phyloP scores from a whole-genome alignment of 2,888 invertebrate species.

The Clistopyga incitator region DNA sequence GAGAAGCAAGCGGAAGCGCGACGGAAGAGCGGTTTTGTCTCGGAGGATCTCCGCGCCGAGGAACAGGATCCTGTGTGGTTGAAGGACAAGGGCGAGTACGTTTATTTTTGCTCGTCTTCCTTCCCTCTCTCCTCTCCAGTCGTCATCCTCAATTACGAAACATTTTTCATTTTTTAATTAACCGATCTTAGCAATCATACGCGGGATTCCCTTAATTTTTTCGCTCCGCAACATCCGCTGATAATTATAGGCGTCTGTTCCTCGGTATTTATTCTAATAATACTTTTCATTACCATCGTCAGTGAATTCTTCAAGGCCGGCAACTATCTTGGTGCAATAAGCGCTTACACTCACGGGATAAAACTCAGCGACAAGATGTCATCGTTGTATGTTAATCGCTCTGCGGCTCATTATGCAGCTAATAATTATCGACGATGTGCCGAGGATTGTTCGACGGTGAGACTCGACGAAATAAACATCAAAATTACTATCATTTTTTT shows the following conservation, averaged over 20 bases:
- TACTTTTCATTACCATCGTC: slow-evolving; percentile 67
- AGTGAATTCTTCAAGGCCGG: slow-evolving; percentile 90
- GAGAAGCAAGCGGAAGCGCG: slow-evolving; percentile 91
- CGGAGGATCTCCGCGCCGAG: slow-evolving; percentile 90
- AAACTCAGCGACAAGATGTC: slow-evolving; percentile 90
- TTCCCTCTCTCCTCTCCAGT: no score
- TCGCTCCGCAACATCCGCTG: not conserved
- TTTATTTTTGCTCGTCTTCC: slow-evolving; percentile 66
- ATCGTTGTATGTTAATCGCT: slow-evolving; percentile 90
- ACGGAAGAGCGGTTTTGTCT: slow-evolving; percentile 88
- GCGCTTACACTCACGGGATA: slow-evolving; percentile 93
- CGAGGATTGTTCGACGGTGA: slow-evolving; percentile 86
- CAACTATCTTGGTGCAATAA: slow-evolving; percentile 92
- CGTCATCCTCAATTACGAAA: not conserved
- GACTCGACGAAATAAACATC: slow-evolving; percentile 5
- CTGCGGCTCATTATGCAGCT: slow-evolving; percentile 91
- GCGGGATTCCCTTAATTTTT: not conserved
- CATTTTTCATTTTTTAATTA: not conserved
- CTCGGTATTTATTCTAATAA: not conserved
- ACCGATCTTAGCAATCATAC: not conserved
- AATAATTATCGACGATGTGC: slow-evolving; percentile 91
- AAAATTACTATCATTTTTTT: no score
- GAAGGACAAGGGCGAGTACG: slow-evolving; percentile 91
- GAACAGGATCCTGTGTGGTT: slow-evolving; percentile 94
- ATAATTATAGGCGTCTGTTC: slow-evolving; percentile 9